Evolutionary conservation across 2,888 invertebrate species (phyloP), one percentile per base, ranked within the genome.

Genomic region (Noctua comes): DNA sequence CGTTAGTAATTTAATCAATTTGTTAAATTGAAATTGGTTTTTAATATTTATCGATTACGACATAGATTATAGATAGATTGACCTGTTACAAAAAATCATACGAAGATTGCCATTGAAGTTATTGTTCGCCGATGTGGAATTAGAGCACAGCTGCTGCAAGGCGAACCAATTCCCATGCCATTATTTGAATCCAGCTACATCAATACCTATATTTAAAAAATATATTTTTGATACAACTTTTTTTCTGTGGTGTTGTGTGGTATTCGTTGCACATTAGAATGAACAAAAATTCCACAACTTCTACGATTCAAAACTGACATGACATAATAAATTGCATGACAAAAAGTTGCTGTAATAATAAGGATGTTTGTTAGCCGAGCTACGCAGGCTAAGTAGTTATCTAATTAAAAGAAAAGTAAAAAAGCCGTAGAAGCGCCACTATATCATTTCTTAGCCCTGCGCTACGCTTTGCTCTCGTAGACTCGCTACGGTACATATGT

Each of bases 11-110:
- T 57, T 68, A 70, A 73, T 69, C 51, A 64, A 69, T 73, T 68
- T 66, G 31, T 75, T 68, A 48, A 59, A 76, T 11, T 73, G 6
- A 73, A 84, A 86, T 87, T 68, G 77, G 36, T 85, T 82, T 84
- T 80, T 82, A 82, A 82, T 82, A 79, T 75, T 36, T 59, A 69
- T 75, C 73, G 59, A 77, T 85, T 68, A 73, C 48, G 57, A 46
- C 72, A 59, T 74, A 48, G 48, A n/a, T n/a, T n/a, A n/a, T n/a
- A n/a, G n/a, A n/a, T n/a, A n/a, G n/a, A 57, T 59, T 74, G 48
- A 59, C 73, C 68, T 21, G 40, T 51, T n/a, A 65, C 24, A 36
- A 66, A 71, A 71, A 65, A 51, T 48, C 8, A 31, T 21, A 73
- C 27, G 27, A 54, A 65, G 21, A 57, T 64, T 31, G 27, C 18